Evolutionary conservation across 2,113 vertebrate species (phyloP), one percentile per base, ranked within the genome.

Genomic region (Ascaphus truei): DNA sequence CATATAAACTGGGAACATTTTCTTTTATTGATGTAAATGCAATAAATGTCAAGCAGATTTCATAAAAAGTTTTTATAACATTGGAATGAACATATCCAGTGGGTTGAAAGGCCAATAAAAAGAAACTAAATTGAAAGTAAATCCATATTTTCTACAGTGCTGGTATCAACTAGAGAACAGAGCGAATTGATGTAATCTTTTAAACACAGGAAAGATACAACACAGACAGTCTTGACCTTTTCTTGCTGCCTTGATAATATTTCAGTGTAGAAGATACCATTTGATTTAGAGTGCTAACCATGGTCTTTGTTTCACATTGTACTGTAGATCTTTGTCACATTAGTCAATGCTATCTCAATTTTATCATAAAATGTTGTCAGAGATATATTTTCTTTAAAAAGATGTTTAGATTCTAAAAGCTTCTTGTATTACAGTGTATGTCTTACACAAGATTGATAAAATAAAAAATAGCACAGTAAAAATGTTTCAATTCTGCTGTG

Each of bases 91-190:
- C 51, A 30, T 30, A 29, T 31, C 23, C 15, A 55, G 26, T 55
- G n/a, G 27, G 51, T 30, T 55, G 51, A 55, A 55, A 55, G 51
- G 51, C 27, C 26, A 55, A 29, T 16, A 31, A 26, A 18, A 31
- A 55, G 27, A 55, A 53, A 8, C 6, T 55, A 55, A 55, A 55
- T 55, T 55, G 51, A 55, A 55, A 55, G 51, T 55, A 55, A 55
- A 55, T 30, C 16, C 7, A 27, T 8, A n/a, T n/a, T n/a, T n/a
- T n/a, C n/a, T n/a, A n/a, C n/a, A n/a, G n/a, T n/a, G n/a, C n/a
- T n/a, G n/a, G 31, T 55, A 18, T 55, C 23, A 55, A 55, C 51
- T 31, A 29, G 4, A 55, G 27, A 30, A n/a, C n/a, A 55, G 47
- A 8, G 31, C n/a, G 31, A 55, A 16, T 30, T 30, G n/a, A n/a